Base-by-base conservation (phyloP, 1,140 invertebrate genomes). In the Liolophura sinensis region DNA sequence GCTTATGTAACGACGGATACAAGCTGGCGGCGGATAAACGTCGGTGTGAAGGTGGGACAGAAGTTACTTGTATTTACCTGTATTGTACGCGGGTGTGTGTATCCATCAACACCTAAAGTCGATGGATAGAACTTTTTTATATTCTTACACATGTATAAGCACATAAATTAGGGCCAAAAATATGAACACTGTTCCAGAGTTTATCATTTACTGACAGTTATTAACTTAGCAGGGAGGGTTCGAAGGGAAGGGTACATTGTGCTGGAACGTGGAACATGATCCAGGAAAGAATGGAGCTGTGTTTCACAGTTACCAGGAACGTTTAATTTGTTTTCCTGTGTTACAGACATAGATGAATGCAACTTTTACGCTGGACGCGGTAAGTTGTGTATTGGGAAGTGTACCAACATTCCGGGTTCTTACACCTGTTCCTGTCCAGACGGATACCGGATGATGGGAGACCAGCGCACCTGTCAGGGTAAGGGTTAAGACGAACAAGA, bases 311-410 rank as follows among this genome's bases (percentile, higher is more conserved):
- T 73, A 11, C 56, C 27, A 18, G 70, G 71, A 47, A 89, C 88
- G 27, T 97, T 98, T 49, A 16, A 51, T 60, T 60, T 60, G 60
- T 55, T 40, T 63, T 55, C 60, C 64, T 65, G 18, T 60, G 60
- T 72, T 81, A 85, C 86, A 69, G 95, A 97, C 79, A 88, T 97
- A 46, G 90, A 98, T 81, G 95, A 98, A 81, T 98, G 95, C 78
- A 61, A 89, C 46, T 89, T 75, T 52, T 80, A 68, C 48, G 70
- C 89, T 71, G 87, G 88, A 6, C 60, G 77, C 25, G 74, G 79
- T 40, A 86, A 89, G 48, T 65, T 84, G 66, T 60, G 81, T 77
- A 74, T 71, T 27, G 81, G 81, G 3, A 55, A 73, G 11, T 82
- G 81, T 80, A 87, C 92, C 11, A 98, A 98, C 79, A 89, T 90